Evolutionary conservation across 2,113 vertebrate species (phyloP).

Genomic region (Hyla sarda): DNA sequence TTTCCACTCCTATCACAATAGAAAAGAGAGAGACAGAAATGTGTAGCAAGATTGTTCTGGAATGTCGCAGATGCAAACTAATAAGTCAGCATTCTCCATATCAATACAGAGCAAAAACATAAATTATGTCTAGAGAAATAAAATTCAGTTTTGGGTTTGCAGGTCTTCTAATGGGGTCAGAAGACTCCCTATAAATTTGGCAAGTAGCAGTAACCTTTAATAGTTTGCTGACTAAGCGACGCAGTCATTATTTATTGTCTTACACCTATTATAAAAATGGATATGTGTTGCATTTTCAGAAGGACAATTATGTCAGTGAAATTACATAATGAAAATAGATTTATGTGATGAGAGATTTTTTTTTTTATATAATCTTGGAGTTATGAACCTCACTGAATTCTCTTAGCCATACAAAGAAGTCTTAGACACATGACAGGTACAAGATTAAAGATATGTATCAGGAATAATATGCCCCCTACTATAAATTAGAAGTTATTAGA

Average conservation of each 20-base stretch:
- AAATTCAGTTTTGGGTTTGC: slow-evolving; percentile 58
- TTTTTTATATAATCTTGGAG: slow-evolving; percentile 21
- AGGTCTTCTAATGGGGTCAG: slow-evolving; percentile 55
- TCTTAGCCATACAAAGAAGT: slow-evolving; percentile 16
- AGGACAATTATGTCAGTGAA: slow-evolving; percentile 49
- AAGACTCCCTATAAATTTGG: slow-evolving; percentile 33
- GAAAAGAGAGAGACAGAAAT: slow-evolving; percentile 35
- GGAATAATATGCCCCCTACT: background rate
- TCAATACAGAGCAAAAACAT: slow-evolving; percentile 42
- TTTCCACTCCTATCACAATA: slow-evolving; percentile 36
- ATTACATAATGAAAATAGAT: slow-evolving; percentile 56
- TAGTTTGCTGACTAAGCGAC: slow-evolving; percentile 36
- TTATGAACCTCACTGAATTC: background rate
- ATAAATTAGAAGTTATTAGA: slow-evolving; percentile 9
- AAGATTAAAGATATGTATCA: slow-evolving; percentile 3
- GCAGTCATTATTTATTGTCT: slow-evolving; percentile 35
- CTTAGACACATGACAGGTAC: background rate
- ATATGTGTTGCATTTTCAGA: slow-evolving; percentile 21
- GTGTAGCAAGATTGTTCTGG: slow-evolving; percentile 27
- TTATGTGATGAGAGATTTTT: slow-evolving; percentile 28
- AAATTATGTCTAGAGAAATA: slow-evolving; percentile 43
- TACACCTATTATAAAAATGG: slow-evolving; percentile 18
- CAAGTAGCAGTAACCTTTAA: slow-evolving; percentile 55
- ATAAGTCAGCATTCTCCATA: slow-evolving; percentile 49
- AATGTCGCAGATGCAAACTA: slow-evolving; percentile 42